These are phyloP conservation scores for Mesoclemmys tuberculata DNA, from an alignment of 2,113 vertebrate genomes.

Conservation along the genomic window DNA sequence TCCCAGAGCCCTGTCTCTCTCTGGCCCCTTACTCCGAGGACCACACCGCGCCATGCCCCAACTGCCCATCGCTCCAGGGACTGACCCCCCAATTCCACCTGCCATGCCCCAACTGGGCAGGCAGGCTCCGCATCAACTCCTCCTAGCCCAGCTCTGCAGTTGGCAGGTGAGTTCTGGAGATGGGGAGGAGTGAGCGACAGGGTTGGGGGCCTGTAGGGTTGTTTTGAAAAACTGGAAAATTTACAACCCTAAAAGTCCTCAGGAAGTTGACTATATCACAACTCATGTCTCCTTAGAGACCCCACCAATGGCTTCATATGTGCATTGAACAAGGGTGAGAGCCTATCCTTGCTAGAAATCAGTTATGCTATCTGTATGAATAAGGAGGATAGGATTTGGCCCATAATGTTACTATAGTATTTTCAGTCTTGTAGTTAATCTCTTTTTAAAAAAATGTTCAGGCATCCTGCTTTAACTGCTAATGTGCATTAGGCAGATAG, in stretches of 20 bases:
- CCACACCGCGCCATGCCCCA: too few relatives aligned
- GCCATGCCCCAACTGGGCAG: too few relatives aligned
- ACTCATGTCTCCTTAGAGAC: constrained; percentile 18
- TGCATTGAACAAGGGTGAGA: not conserved
- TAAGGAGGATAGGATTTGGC: not conserved
- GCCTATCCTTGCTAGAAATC: constrained; percentile 26
- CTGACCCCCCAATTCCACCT: too few relatives aligned
- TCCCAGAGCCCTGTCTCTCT: too few relatives aligned
- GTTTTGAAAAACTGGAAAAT: too few relatives aligned
- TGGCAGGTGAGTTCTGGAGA: too few relatives aligned
- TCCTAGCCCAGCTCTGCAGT: too few relatives aligned
- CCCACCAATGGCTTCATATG: constrained; percentile 25
- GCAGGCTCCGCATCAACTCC: too few relatives aligned
- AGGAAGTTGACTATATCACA: constrained; percentile 9
- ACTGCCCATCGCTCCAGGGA: too few relatives aligned
- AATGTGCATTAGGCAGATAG: constrained; percentile 27
- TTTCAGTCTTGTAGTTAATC: not conserved
- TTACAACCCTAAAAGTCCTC: not conserved
- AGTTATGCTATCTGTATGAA: not conserved
- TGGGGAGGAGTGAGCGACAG: too few relatives aligned
- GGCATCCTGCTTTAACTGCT: not conserved
- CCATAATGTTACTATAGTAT: not conserved
- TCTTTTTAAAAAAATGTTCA: not conserved
- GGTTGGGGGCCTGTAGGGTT: too few relatives aligned
- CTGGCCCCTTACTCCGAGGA: too few relatives aligned